These are phyloP conservation scores for Onychomys torridus DNA, from an alignment of 2,797 vertebrate species.

Conservation along the genomic window DNA sequence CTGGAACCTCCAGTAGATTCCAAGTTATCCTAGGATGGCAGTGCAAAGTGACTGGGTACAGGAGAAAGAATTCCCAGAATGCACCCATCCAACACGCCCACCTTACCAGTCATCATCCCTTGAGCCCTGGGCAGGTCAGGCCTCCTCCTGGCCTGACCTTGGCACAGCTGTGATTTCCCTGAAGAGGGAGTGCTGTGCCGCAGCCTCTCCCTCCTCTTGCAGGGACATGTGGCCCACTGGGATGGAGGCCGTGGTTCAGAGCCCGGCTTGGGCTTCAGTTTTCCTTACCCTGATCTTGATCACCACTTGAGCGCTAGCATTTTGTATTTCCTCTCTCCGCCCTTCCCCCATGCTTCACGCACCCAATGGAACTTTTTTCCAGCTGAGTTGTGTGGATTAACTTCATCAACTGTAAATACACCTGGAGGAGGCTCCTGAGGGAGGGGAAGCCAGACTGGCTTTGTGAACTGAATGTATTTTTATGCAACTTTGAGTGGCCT, in stretches of 20 bases:
- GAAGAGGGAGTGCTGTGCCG: background rate
- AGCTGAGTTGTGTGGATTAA: conserved; percentile 29
- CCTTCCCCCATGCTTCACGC: background rate
- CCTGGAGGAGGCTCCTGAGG: conserved; percentile 62
- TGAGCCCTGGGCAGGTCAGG: background rate
- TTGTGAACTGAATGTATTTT: conserved; percentile 89
- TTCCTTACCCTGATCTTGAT: background rate
- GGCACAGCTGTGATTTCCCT: background rate
- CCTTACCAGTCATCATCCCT: background rate
- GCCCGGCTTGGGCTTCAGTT: background rate
- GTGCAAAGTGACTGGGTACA: background rate
- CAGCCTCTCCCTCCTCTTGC: no score
- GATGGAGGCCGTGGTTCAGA: background rate
- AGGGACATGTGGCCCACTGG: background rate
- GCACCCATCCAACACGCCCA: background rate
- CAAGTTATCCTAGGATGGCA: background rate
- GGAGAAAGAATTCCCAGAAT: background rate
- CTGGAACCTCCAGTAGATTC: background rate
- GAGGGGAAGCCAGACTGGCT: conserved; percentile 82
- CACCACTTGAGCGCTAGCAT: background rate
- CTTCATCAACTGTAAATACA: conserved; percentile 86
- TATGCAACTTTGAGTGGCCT: conserved; percentile 91
- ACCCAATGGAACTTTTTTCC: conserved; percentile 13
- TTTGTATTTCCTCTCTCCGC: background rate
- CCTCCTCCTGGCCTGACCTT: background rate